A percentile compares a stretch with the other conserved stretches of the same genome.
phyloP scores from a whole-genome alignment of 92 coral and sea anemone species.

The Epizoanthus illoricatus region DNA sequence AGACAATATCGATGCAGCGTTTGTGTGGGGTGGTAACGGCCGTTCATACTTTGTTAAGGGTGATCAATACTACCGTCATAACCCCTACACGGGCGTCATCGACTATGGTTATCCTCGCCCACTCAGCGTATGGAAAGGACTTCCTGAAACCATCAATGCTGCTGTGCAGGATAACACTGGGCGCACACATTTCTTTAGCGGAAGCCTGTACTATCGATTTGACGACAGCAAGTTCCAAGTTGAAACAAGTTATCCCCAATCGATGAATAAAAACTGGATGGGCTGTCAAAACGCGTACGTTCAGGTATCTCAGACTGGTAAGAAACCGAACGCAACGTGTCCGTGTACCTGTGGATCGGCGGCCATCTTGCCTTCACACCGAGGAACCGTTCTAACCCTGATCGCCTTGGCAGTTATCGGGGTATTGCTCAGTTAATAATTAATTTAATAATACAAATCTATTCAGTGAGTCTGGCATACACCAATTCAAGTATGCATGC shows the following conservation, averaged over 20 bases:
- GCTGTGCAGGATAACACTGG: constrained; percentile 46
- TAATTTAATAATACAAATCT: not conserved
- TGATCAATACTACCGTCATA: constrained; percentile 51
- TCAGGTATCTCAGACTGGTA: constrained; percentile 9
- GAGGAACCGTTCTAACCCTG: not conserved
- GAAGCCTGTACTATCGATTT: constrained; percentile 49
- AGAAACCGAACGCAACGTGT: constrained; percentile 33
- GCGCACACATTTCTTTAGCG: constrained; percentile 49
- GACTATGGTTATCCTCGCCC: constrained; percentile 57
- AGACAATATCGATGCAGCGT: constrained; percentile 60
- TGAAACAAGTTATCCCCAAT: constrained; percentile 36
- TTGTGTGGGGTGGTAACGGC: constrained; percentile 64
- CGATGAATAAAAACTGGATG: constrained; percentile 47
- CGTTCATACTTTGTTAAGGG: constrained; percentile 56
- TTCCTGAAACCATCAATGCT: constrained; percentile 45
- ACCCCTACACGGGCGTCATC: constrained; percentile 41
- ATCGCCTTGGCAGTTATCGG: not conserved
- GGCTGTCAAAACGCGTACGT: constrained; percentile 45
- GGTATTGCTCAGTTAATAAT: not conserved
- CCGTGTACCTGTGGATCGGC: constrained; percentile 42
- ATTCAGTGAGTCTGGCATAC: not conserved
- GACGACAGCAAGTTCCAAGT: constrained; percentile 32
- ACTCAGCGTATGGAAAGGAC: constrained; percentile 36
- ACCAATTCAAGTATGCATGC: too few relatives aligned
- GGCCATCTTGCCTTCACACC: not conserved